Evolutionary conservation across 2,888 invertebrate species (phyloP), one percentile per base, ranked within the genome.

Genomic region (Gymnoscelis rufifasciata): DNA sequence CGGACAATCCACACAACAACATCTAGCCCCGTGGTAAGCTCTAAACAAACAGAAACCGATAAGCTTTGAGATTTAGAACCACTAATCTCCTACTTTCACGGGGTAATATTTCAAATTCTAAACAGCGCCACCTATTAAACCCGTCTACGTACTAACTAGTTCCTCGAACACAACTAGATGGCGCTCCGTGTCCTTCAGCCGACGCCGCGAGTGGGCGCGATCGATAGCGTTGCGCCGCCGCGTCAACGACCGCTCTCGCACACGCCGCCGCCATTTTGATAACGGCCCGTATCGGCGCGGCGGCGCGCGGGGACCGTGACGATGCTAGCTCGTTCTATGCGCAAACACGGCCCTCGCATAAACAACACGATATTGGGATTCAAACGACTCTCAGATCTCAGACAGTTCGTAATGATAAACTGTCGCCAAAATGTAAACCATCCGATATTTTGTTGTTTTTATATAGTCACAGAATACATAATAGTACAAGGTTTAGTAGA

Each of bases 251-350:
- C 84, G 70, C 71, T 54, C 62, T 51, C 57, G 71, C 55, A 52
- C 66, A 69, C 65, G 65, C 65, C 71, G 75, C 68, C 78, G 83
- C 77, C 86, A 87, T 87, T 79, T 87, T 83, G 82, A 78, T 82
- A 83, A 82, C 79, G 77, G 78, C 74, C 66, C 66, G 67, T 71
- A 66, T 63, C 62, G 63, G 57, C 58, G 43, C n/a, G 44, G 46
- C 48, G 59, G 54, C 59, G 38, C 50, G 45, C 51, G 41, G 37
- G 28, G 43, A 57, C 57, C 38, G 65, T 61, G 63, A 51, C 52
- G 52, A 10, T 14, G 29, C 12, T n/a, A 42, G 47, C 38, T 38
- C 47, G 35, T 35, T 40, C 40, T 23, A 38, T 15, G 13, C 13
- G 30, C 30, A 30, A 30, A 8, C 30, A 30, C 8, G 30, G 13